phyloP scores from a whole-genome alignment of 2,113 vertebrate species.

The Prionailurus viverrinus region DNA sequence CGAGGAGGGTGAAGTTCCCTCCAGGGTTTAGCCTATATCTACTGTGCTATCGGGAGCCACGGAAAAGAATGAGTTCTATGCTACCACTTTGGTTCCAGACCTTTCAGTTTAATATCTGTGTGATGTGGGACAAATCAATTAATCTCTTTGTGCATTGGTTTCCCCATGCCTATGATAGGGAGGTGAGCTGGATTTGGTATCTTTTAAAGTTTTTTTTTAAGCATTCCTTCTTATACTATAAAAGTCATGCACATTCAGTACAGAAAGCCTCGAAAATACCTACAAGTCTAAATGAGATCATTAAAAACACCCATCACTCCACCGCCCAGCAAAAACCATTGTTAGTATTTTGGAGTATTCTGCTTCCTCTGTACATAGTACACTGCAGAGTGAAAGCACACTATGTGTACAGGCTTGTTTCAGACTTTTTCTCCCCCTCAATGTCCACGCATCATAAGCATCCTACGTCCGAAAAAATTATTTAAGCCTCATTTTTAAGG shows the following conservation, averaged over 20 bases:
- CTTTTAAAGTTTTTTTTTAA: neutral
- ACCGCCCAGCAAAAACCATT: neutral
- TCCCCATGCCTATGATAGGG: neutral
- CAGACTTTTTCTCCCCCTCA: neutral
- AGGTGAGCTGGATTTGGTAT: neutral
- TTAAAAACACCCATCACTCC: slow-evolving; percentile 36
- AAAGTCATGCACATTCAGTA: neutral
- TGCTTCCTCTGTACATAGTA: neutral
- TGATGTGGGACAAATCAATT: neutral
- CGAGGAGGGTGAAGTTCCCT: neutral
- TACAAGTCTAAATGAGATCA: slow-evolving; percentile 48
- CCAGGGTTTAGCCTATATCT: neutral
- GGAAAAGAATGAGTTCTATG: neutral
- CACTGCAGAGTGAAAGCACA: slow-evolving; percentile 14
- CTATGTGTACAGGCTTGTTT: neutral
- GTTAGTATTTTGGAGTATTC: neutral
- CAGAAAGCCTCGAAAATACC: neutral
- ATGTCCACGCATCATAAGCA: slow-evolving; percentile 42
- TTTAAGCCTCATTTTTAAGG: slow-evolving; percentile 51
- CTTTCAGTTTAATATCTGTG: neutral
- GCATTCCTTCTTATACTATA: neutral
- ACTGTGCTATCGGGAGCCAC: neutral
- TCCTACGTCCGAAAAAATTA: slow-evolving; percentile 59
- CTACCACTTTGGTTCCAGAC: neutral
- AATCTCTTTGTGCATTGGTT: neutral